These are phyloP conservation scores for Lepidothrix coronata DNA, from an alignment of 2,113 vertebrate species.

Conservation along the genomic window DNA sequence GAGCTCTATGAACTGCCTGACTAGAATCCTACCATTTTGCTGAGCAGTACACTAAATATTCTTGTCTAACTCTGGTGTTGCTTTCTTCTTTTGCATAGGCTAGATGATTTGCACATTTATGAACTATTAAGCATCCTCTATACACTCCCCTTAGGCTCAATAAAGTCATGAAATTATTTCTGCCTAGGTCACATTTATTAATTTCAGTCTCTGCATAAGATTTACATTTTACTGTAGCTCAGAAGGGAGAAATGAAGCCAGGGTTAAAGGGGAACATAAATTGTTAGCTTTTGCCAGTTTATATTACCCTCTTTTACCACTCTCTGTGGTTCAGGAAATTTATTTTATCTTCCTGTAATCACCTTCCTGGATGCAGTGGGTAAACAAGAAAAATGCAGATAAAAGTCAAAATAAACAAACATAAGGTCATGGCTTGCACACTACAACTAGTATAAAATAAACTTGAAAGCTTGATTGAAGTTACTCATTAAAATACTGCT, in stretches of 20 bases:
- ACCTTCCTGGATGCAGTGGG: neutral
- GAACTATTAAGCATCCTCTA: constrained; percentile 43
- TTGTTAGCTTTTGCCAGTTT: constrained; percentile 30
- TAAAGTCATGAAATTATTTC: constrained; percentile 62
- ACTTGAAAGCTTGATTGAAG: constrained; percentile 27
- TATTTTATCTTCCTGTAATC: constrained; percentile 67
- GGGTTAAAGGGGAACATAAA: constrained; percentile 43
- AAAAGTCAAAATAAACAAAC: constrained; percentile 64
- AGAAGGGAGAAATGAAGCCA: constrained; percentile 40
- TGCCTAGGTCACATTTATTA: constrained; percentile 50
- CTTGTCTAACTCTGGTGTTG: neutral
- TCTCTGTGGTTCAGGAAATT: constrained; percentile 35
- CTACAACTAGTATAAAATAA: neutral
- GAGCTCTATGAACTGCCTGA: neutral
- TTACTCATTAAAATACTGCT: constrained; percentile 54
- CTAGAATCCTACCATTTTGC: neutral
- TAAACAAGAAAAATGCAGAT: constrained; percentile 62
- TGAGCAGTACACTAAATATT: constrained; percentile 2
- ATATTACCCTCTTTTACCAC: constrained; percentile 4
- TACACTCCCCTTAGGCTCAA: neutral
- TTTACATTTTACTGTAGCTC: constrained; percentile 51
- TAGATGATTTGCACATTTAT: constrained; percentile 52
- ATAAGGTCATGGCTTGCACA: constrained; percentile 21
- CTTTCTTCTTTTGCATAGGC: neutral
- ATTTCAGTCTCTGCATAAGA: constrained; percentile 53